These are phyloP conservation scores for Limnephilus marmoratus DNA, from an alignment of 2,888 invertebrate species.

Conservation along the genomic window DNA sequence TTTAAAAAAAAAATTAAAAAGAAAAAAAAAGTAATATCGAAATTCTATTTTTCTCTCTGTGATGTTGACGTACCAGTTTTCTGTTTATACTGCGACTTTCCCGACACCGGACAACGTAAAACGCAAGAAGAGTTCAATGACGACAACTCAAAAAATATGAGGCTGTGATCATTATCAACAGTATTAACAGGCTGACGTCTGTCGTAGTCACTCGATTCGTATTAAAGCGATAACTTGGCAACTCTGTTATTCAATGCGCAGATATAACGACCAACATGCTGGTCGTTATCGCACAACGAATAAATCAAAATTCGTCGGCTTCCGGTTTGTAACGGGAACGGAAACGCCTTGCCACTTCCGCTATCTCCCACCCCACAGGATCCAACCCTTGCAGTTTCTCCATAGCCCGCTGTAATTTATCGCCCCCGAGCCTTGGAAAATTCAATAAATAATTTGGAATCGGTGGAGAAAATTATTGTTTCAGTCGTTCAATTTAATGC, in stretches of 20 bases:
- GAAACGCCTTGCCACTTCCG: constrained; percentile 61
- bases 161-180: not conserved
- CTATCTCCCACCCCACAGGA: constrained; percentile 27
- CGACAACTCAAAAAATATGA: not conserved
- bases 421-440: constrained; percentile 13
- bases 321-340: constrained; percentile 64
- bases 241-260: constrained; percentile 27
- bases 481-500: not conserved
- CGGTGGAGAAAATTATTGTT: not conserved
- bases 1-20: too few species aligned
- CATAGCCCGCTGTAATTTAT: constrained; percentile 33
- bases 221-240: not conserved
- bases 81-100: not conserved
- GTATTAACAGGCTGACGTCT: not conserved
- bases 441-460: constrained; percentile 38
- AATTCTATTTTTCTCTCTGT: too few species aligned
- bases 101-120: not conserved
- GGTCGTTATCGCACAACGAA: constrained; percentile 63
- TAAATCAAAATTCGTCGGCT: constrained; percentile 66
- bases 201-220: not conserved
- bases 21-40: too few species aligned
- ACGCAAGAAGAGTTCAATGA: not conserved
- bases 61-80: not conserved
- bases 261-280: constrained; percentile 55
- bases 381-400: constrained; percentile 48